Percentiles rank a stretch among this genome's conserved stretches.
Conservation (phyloP, 2,797 vertebrate species). For the Platalea minor region DNA sequence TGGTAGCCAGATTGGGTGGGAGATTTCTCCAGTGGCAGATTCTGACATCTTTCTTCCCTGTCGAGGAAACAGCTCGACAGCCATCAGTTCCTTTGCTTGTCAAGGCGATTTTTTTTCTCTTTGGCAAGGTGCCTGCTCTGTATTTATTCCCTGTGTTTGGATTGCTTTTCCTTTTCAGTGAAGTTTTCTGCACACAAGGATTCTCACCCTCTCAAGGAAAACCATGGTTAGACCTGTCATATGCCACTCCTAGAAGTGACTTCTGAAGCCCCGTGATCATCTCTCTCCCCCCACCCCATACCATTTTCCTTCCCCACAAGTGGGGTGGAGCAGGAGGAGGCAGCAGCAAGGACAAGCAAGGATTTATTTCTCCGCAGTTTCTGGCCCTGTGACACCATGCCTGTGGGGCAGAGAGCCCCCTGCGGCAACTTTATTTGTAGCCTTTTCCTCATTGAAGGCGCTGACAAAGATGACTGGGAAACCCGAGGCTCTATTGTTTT, state of each 20-base stretch:
- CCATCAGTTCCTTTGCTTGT: neutral
- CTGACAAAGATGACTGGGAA: neutral
- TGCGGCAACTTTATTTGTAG: neutral
- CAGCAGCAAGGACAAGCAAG: neutral
- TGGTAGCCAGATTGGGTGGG: neutral
- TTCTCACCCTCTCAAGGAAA: neutral
- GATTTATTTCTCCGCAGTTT: neutral
- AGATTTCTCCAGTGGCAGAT: neutral
- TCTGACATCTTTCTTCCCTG: neutral
- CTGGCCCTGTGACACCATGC: neutral
- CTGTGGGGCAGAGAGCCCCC: neutral
- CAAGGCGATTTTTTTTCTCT: neutral
- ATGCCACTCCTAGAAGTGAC: neutral
- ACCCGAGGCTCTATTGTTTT: neutral
- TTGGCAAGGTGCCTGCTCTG: neutral
- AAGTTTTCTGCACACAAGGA: neutral
- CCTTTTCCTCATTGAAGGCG: neutral
- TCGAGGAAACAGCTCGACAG: neutral
- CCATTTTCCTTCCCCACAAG: neutral
- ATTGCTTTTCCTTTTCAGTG: neutral
- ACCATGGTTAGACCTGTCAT: neutral
- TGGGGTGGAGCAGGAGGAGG: neutral
- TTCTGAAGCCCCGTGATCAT: neutral
- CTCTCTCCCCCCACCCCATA: neutral
- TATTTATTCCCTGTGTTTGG: constrained; percentile 6